Evolutionary conservation across 1,140 invertebrate species (phyloP), one percentile per base, ranked within the genome.

Genomic region (Drosophila leontia): DNA sequence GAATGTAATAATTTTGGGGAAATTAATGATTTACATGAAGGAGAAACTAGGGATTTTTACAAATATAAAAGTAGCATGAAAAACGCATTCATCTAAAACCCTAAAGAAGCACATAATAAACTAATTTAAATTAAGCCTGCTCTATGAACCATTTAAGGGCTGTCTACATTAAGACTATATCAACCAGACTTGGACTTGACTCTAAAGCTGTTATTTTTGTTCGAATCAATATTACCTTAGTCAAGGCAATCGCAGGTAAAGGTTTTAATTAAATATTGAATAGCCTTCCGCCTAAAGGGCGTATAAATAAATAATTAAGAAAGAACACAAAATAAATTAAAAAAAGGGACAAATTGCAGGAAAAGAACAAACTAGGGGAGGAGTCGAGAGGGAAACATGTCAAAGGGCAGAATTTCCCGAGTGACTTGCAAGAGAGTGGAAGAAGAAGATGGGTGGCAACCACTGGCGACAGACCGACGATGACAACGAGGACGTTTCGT

Each of bases 391-490:
- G 35, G 35, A 62, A 62, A 44, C n/a, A 32, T 39, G 57, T 34
- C 57, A 65, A 62, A 35, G 58, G 51, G 44, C 47, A 26, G 12
- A 23, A 11, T 35, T 13, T n/a, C 37, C 34, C 41, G 32, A 61
- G 7, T 56, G 59, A 48, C 58, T 45, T 37, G 32, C 32, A 47
- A 35, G 23, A 19, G 47, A 15, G 12, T n/a, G 67, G 37, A 17
- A 23, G 2, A 32, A 15, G 44, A 35, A 32, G 13, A 29, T 50
- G 47, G 47, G 26, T 50, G 15, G 35, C 23, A 6, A 19, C n/a
- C 12, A 44, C 32, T 57, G 47, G 23, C 68, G 70, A 74, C 70
- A 72, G 35, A 60, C 44, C 70, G 68, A 60, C 70, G 69, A 72
- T 69, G 67, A 70, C 67, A 70, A 53, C 65, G 58, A 58, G 55